Percentiles rank a stretch among this genome's conserved stretches.
Conservation (phyloP, 2,888 invertebrate species). For the Lepidocyrtinus sp. region DNA sequence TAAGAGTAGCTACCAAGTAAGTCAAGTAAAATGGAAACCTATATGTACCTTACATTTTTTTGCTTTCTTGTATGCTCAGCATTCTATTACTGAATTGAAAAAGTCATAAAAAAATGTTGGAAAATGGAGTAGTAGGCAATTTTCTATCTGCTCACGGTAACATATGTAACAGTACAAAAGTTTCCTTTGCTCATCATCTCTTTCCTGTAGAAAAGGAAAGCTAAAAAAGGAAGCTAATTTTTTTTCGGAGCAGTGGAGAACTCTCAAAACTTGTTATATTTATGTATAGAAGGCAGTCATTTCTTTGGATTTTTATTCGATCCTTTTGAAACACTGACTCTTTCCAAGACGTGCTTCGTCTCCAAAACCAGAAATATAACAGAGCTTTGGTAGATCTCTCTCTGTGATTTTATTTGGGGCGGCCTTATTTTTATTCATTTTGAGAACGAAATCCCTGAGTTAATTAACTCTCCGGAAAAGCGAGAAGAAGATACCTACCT, state of each 20-base stretch:
- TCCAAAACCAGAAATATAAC: constrained; percentile 16
- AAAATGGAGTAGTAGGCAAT: constrained; percentile 8
- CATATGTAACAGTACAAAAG: constrained; percentile 12
- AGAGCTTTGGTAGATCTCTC: constrained; percentile 14
- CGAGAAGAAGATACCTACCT: constrained; percentile 15
- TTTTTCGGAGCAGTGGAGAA: background rate
- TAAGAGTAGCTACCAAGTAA: background rate
- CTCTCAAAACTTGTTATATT: background rate
- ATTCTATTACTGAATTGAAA: constrained; percentile 18
- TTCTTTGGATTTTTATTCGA: constrained; percentile 27
- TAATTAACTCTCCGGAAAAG: constrained; percentile 53
- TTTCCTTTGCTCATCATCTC: background rate
- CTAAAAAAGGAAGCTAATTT: background rate
- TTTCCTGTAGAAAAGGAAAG: background rate
- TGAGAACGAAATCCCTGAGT: constrained; percentile 47
- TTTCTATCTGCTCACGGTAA: constrained; percentile 25
- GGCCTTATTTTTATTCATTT: background rate
- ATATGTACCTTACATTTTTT: constrained; percentile 8
- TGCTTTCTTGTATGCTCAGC: constrained; percentile 1
- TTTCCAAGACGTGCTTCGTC: constrained; percentile 21
- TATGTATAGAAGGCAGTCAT: constrained; percentile 3
- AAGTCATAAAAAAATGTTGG: background rate
- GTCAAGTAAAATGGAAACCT: constrained; percentile 9
- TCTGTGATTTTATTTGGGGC: background rate
- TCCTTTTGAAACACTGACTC: constrained; percentile 27